Percentiles rank a stretch among this genome's conserved stretches.
Conservation (phyloP, 1,140 invertebrate species). For the Diorhabda carinulata region DNA sequence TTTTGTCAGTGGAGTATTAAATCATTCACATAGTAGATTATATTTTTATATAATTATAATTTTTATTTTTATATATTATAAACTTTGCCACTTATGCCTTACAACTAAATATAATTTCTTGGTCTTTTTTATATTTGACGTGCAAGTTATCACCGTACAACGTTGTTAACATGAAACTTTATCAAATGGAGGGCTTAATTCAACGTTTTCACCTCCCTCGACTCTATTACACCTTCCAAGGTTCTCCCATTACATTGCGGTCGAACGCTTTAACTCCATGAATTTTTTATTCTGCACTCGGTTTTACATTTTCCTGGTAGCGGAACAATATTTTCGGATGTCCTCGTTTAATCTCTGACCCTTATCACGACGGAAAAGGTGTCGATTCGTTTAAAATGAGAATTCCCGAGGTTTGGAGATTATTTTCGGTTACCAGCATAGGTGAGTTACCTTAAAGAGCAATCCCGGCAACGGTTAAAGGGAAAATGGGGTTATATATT, state of each 20-base stretch:
- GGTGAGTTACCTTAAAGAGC: background rate
- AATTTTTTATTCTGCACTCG: conserved; percentile 12
- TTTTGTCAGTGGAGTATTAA: too few species aligned
- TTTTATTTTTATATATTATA: too few species aligned
- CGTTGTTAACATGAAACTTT: conserved; percentile 7
- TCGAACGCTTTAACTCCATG: conserved; percentile 11
- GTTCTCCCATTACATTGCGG: conserved; percentile 9
- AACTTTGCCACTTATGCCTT: too few species aligned
- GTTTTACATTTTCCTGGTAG: conserved; percentile 6
- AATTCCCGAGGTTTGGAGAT: background rate
- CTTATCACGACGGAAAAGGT: background rate
- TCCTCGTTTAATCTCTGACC: conserved; percentile 1
- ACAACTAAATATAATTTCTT: too few species aligned
- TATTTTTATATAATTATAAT: too few species aligned
- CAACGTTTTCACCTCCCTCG: conserved; percentile 14
- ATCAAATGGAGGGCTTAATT: conserved; percentile 14
- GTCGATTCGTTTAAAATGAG: background rate
- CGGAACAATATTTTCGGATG: conserved; percentile 2
- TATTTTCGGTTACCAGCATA: background rate
- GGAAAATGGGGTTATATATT: background rate
- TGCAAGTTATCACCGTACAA: background rate
- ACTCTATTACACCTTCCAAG: conserved; percentile 10
- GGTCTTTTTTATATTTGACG: background rate
- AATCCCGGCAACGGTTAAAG: background rate
- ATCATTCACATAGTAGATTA: too few species aligned